Percentiles rank a stretch among this genome's conserved stretches.
phyloP scores from a whole-genome alignment of 1,140 invertebrate genomes.

The Diorhabda elongata region DNA sequence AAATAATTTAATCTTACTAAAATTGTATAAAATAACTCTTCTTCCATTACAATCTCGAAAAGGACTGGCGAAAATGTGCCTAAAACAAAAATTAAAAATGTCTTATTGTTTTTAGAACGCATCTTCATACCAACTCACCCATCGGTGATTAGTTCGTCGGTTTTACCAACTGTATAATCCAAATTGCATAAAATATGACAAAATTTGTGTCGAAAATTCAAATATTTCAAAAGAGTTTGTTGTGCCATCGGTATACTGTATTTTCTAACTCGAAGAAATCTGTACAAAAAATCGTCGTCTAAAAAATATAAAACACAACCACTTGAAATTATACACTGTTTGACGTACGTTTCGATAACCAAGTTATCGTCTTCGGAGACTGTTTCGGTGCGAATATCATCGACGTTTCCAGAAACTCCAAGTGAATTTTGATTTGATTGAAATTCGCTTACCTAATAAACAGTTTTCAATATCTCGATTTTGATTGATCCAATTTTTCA shows the following conservation, averaged over 20 bases:
- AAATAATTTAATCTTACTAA: slow-evolving; percentile 49
- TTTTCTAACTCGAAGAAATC: slow-evolving; percentile 74
- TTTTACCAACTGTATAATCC: slow-evolving; percentile 57
- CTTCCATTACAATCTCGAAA: slow-evolving; percentile 65
- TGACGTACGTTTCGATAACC: too few relatives aligned
- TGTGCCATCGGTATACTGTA: slow-evolving; percentile 76
- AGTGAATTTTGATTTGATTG: neutral
- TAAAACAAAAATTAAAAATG: slow-evolving; percentile 42
- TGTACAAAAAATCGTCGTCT: slow-evolving; percentile 70
- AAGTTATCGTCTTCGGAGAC: too few relatives aligned
- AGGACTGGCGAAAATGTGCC: slow-evolving; percentile 68
- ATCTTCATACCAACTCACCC: slow-evolving; percentile 50
- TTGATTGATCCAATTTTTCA: slow-evolving; percentile 65
- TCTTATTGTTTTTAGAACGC: neutral
- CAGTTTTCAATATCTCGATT: slow-evolving; percentile 64
- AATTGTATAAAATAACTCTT: slow-evolving; percentile 63
- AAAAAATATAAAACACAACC: slow-evolving; percentile 28
- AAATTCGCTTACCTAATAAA: slow-evolving; percentile 51
- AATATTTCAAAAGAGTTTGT: slow-evolving; percentile 72
- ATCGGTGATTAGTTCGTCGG: slow-evolving; percentile 59
- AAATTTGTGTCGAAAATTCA: slow-evolving; percentile 66
- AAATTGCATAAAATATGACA: slow-evolving; percentile 59
- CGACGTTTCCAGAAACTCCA: too few relatives aligned
- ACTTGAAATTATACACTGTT: too few relatives aligned
- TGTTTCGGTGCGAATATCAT: too few relatives aligned